Percentiles rank a stretch among this genome's conserved stretches.
Conservation (phyloP, 1,140 invertebrate species). For the Drosophila baimaii region DNA sequence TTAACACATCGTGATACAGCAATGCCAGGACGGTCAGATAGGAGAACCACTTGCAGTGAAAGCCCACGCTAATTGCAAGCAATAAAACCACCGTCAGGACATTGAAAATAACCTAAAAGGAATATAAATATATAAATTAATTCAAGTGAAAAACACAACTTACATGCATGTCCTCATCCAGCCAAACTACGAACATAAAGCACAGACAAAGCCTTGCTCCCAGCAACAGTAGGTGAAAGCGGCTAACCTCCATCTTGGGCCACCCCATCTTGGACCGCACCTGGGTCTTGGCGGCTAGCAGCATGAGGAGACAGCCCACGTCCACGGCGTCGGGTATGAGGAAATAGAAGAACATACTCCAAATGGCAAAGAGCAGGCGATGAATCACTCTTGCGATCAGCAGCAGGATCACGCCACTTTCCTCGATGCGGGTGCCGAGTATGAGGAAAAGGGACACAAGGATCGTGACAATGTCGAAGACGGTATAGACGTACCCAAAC, state of each 20-base stretch:
- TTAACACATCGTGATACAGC: constrained; percentile 17
- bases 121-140: neutral
- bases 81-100: neutral
- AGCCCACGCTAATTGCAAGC: constrained; percentile 20
- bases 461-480: constrained; percentile 8
- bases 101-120: neutral
- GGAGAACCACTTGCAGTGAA: constrained; percentile 17
- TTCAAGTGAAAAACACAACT: neutral
- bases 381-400: constrained; percentile 28
- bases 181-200: constrained; percentile 28
- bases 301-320: constrained; percentile 38
- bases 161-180: constrained; percentile 18
- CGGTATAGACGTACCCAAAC: constrained; percentile 22
- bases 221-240: constrained; percentile 7
- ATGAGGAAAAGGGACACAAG: neutral
- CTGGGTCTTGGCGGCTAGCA: constrained; percentile 30
- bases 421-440: neutral
- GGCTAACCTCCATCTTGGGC: neutral
- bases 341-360: constrained; percentile 22
- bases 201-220: constrained; percentile 31
- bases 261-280: neutral
- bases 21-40: constrained; percentile 7
- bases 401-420: constrained; percentile 29
- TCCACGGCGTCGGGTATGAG: constrained; percentile 39
- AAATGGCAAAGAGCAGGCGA: constrained; percentile 29